A percentile compares a stretch with the other conserved stretches of the same genome.
These are phyloP conservation scores for Schrankia costaestrigalis DNA, from an alignment of 2,888 invertebrate genomes.

Conservation along the genomic window DNA sequence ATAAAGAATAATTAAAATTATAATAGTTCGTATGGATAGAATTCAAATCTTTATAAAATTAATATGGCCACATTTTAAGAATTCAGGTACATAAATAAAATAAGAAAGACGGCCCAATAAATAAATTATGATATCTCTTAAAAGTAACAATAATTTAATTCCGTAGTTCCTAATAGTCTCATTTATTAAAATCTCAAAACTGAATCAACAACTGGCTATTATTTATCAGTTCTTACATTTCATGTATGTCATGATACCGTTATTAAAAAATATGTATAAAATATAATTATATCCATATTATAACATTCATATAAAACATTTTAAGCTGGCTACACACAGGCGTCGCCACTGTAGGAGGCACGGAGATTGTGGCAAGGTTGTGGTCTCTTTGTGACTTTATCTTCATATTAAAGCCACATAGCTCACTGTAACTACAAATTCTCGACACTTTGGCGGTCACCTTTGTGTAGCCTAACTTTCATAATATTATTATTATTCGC, in stretches of 20 bases:
- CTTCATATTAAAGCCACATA: too few relatives aligned
- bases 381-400: too few relatives aligned
- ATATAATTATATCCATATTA: slow-evolving; percentile 52
- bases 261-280: slow-evolving; percentile 61
- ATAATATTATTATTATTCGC: slow-evolving; percentile 33
- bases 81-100: slow-evolving; percentile 78
- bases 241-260: slow-evolving; percentile 59
- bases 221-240: slow-evolving; percentile 59
- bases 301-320: slow-evolving; percentile 54
- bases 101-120: slow-evolving; percentile 63
- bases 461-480: too few relatives aligned
- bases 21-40: slow-evolving; percentile 54
- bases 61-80: slow-evolving; percentile 77
- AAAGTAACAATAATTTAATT: slow-evolving; percentile 72
- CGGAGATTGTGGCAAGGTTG: too few relatives aligned
- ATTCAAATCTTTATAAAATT: slow-evolving; percentile 56
- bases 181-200: slow-evolving; percentile 66
- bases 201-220: slow-evolving; percentile 52
- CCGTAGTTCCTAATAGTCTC: slow-evolving; percentile 69
- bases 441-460: too few relatives aligned
- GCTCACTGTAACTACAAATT: too few relatives aligned
- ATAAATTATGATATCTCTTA: slow-evolving; percentile 60
- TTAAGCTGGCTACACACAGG: slow-evolving; percentile 13
- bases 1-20: slow-evolving; percentile 53
- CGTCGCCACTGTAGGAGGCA: too few relatives aligned